Base-by-base conservation (phyloP, 2,888 invertebrate genomes). In the Adelognathus sp. region DNA sequence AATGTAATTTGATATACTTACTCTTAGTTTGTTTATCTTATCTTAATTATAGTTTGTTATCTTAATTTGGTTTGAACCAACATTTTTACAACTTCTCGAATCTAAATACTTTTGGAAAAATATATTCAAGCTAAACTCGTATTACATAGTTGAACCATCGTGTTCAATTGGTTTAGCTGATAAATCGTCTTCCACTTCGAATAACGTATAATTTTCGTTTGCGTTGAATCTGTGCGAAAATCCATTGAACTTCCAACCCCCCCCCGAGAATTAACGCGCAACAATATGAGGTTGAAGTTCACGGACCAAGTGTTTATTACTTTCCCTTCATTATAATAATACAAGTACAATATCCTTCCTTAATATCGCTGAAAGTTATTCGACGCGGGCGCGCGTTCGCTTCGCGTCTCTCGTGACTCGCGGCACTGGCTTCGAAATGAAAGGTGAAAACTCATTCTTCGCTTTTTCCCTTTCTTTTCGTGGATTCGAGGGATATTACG, bases 401-500 rank as follows among this genome's bases (percentile, higher is more conserved):
- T n/a, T 58, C 39, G 58, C 66, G 9, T 24, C 73, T 46, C 24
- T 50, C 63, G 36, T n/a, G 46, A 18, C 41, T 44, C 33, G 6
- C 39, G 2, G 14, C 29, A 50, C 64, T n/a, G 44, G 44, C 31
- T 46, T 64, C 29, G 60, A 52, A 73, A 73, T 67, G 67, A 67
- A 74, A 31, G 66, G 41, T 14, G 50, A 31, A 54, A 39, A 74
- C 54, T 54, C 44, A 18, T 60, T 44, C 71, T 54, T 16, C 44
- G 31, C 31, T 73, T 36, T 70, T 56, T 31, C 41, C 33, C 56
- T 56, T 73, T 73, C 60, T 46, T 60, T 60, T 29, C 39, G 18
- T 9, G 50, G 71, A 71, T 64, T 64, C 29, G 56, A 56, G 58
- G 74, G 67, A 74, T 74, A 74, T 74, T 74, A 74, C 67, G 39